Evolutionary conservation across 1,140 invertebrate genomes (phyloP).

Genomic region (Ceratina australensis): DNA sequence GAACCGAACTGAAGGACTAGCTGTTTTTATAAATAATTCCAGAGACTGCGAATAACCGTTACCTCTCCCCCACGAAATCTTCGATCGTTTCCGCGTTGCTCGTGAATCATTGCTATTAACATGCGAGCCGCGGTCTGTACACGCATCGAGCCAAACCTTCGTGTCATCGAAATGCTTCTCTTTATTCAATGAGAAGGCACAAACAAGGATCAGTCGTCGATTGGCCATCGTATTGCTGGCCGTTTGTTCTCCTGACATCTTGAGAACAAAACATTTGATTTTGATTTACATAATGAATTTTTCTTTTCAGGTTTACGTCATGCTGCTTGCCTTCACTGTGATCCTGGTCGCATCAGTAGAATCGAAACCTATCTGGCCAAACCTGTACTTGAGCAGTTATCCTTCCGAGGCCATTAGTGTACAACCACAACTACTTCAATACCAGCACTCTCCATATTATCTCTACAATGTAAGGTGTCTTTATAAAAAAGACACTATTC

Average conservation of each 20-base stretch:
- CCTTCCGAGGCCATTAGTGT: background rate
- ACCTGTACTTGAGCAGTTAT: slow-evolving; percentile 13
- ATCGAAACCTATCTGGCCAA: slow-evolving; percentile 36
- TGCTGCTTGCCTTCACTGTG: slow-evolving; percentile 14
- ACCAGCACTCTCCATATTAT: slow-evolving; percentile 55
- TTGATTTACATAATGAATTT: background rate
- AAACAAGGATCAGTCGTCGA: background rate
- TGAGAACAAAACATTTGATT: background rate
- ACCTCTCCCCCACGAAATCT: slow-evolving; percentile 16
- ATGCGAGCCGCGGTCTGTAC: slow-evolving; percentile 17
- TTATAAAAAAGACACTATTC: background rate
- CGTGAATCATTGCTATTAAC: slow-evolving; percentile 12
- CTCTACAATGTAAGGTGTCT: slow-evolving; percentile 54
- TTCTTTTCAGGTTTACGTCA: slow-evolving; percentile 21
- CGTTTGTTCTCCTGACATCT: no score
- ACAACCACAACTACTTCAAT: slow-evolving; percentile 49
- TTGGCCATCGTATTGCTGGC: slow-evolving; percentile 12
- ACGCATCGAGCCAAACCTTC: slow-evolving; percentile 2
- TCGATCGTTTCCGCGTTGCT: slow-evolving; percentile 21
- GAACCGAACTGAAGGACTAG: background rate
- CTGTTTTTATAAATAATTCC: slow-evolving; percentile 31
- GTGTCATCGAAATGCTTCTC: slow-evolving; percentile 33
- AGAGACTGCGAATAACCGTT: slow-evolving; percentile 15
- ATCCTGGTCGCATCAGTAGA: slow-evolving; percentile 23
- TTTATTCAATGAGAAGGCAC: slow-evolving; percentile 13